These are phyloP conservation scores for Malacoctenus gilli DNA, from an alignment of 2,797 vertebrate species.

Conservation along the genomic window DNA sequence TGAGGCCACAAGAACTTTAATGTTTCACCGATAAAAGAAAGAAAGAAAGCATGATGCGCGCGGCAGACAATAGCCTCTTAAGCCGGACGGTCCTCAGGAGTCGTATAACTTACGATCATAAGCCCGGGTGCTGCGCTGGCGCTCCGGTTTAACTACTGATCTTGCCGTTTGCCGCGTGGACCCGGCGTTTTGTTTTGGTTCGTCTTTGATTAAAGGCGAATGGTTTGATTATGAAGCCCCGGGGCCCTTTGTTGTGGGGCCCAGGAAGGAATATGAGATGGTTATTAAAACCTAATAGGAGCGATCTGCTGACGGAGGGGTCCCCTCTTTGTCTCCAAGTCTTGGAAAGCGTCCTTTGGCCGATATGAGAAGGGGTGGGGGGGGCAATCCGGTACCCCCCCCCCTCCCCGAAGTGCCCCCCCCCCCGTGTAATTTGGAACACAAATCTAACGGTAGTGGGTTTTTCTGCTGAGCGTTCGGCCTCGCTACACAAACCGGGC, in stretches of 20 bases:
- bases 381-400: conserved; percentile 46
- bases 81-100: conserved; percentile 55
- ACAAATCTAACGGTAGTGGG: conserved; percentile 63
- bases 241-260: conserved; percentile 52
- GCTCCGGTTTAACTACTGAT: conserved; percentile 58
- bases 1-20: conserved; percentile 49
- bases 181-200: conserved; percentile 71
- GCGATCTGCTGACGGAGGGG: conserved; percentile 68
- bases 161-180: conserved; percentile 52
- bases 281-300: conserved; percentile 79
- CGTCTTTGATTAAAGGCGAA: conserved; percentile 73
- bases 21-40: too few species aligned
- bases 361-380: too few species aligned
- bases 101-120: conserved; percentile 55
- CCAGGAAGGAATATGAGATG: conserved; percentile 68
- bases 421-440: conserved; percentile 52
- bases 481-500: conserved; percentile 41
- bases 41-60: conserved; percentile 31
- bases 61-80: conserved; percentile 46
- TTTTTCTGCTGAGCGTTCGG: conserved; percentile 53
- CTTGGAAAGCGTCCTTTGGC: conserved; percentile 45
- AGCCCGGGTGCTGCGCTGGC: conserved; percentile 64
- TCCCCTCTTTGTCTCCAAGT: conserved; percentile 57
- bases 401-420: conserved; percentile 43
- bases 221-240: conserved; percentile 69